These are phyloP conservation scores for Drosophila infuscata DNA, from an alignment of 2,888 invertebrate species.

Conservation along the genomic window DNA sequence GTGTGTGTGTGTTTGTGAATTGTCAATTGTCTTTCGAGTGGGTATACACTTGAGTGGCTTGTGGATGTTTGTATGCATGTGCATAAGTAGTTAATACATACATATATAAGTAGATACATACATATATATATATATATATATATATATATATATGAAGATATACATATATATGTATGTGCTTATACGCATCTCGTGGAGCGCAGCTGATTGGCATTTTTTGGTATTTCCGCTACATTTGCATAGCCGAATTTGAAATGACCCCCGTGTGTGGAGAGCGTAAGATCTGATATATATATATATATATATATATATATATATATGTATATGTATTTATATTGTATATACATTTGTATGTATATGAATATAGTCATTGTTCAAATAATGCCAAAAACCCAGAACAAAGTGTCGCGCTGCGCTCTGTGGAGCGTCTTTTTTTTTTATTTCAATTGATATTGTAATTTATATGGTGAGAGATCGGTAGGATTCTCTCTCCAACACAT, in stretches of 20 bases:
- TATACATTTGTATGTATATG: background rate
- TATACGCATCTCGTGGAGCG: constrained; percentile 28
- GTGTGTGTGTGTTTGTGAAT: background rate
- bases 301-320: constrained; percentile 1
- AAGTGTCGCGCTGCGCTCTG: constrained; percentile 3
- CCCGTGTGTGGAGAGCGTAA: constrained; percentile 10
- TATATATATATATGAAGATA: constrained; percentile 1
- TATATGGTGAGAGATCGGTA: constrained; percentile 8
- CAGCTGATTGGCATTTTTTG: constrained; percentile 40
- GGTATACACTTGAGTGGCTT: constrained; percentile 43
- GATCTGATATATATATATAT: constrained; percentile 12
- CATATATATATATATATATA: background rate
- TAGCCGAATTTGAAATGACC: constrained; percentile 55
- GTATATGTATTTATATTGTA: background rate
- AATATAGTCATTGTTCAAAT: constrained; percentile 24
- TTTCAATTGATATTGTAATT: constrained; percentile 57
- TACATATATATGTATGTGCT: constrained; percentile 1
- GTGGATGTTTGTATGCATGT: constrained; percentile 19
- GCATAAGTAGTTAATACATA: constrained; percentile 1
- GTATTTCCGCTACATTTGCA: constrained; percentile 77
- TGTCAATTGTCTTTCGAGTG: constrained; percentile 30
- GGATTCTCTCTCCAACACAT: constrained; percentile 3
- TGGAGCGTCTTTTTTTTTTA: background rate
- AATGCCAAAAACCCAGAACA: constrained; percentile 36
- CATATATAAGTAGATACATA: background rate